These are phyloP conservation scores for Danionella dracula DNA, from an alignment of 2,797 vertebrate species.

Conservation along the genomic window DNA sequence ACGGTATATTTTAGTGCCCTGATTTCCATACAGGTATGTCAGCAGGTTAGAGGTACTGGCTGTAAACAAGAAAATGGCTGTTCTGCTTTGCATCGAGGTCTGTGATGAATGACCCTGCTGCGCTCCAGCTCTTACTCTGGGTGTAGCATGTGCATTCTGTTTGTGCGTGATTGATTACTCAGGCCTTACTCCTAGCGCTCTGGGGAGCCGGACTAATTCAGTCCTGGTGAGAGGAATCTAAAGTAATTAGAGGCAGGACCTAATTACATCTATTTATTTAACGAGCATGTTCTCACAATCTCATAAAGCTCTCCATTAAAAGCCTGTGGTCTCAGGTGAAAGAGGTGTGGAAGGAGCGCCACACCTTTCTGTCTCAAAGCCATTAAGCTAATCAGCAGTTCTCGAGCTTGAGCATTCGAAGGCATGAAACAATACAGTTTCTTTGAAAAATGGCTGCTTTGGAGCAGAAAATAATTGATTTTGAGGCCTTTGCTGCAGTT, in stretches of 20 bases:
- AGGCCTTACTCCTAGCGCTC: conserved; percentile 55
- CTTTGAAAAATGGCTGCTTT: conserved; percentile 1
- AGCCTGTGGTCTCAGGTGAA: conserved; percentile 40
- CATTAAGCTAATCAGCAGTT: conserved; percentile 7
- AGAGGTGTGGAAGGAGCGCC: conserved; percentile 11
- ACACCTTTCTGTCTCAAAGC: conserved; percentile 15
- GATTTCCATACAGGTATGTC: background rate
- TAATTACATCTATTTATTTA: conserved; percentile 75
- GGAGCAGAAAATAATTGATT: conserved; percentile 1
- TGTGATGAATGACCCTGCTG: conserved; percentile 38
- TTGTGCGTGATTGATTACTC: conserved; percentile 60
- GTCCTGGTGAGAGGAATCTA: conserved; percentile 52
- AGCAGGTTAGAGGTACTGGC: conserved; percentile 15
- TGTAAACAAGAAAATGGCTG: conserved; percentile 33
- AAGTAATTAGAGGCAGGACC: conserved; percentile 65
- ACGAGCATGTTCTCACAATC: conserved; percentile 53
- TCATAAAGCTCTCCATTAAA: conserved; percentile 48
- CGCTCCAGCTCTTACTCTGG: conserved; percentile 26
- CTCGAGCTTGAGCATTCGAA: background rate
- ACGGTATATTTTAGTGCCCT: too few relatives aligned
- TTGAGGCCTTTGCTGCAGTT: background rate
- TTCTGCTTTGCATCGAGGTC: conserved; percentile 20
- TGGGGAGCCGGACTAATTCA: conserved; percentile 36
- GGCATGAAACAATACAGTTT: background rate
- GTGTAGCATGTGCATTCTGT: conserved; percentile 28